These are phyloP conservation scores for Druceiella hillmani DNA, from an alignment of 2,888 invertebrate genomes.

Conservation along the genomic window DNA sequence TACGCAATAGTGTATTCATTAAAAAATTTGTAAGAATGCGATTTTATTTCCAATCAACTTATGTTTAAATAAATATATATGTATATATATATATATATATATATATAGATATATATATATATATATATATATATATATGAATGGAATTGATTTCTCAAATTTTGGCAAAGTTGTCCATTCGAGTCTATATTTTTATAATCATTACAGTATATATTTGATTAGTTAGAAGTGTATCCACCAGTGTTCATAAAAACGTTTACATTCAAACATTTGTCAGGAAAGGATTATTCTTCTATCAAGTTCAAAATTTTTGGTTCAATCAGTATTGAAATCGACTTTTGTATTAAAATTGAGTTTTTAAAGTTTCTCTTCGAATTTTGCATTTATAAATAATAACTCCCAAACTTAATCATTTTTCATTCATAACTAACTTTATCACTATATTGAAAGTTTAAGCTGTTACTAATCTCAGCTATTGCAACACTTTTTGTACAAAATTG, in stretches of 20 bases:
- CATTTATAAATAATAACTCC: too few species aligned
- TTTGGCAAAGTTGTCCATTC: neutral
- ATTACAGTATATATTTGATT: neutral
- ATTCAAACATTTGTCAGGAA: neutral
- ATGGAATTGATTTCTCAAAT: neutral
- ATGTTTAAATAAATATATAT: neutral
- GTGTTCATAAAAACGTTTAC: neutral
- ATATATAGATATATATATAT: neutral
- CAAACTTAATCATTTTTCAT: too few species aligned
- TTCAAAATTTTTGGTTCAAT: too few species aligned
- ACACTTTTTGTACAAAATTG: too few species aligned
- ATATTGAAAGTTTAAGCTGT: too few species aligned
- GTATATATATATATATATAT: constrained; percentile 1
- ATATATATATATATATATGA: neutral
- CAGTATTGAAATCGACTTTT: too few species aligned
- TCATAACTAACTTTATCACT: too few species aligned
- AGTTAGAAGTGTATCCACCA: neutral
- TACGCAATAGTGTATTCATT: neutral
- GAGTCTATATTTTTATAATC: neutral
- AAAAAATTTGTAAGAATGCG: too few species aligned
- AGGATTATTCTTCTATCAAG: neutral
- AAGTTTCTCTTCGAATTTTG: too few species aligned
- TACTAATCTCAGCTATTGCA: too few species aligned
- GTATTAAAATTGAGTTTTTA: too few species aligned
- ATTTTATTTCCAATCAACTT: too few species aligned